Evolutionary conservation across 2,113 vertebrate species (phyloP), one percentile per base, ranked within the genome.

Genomic region (Gymnogyps californianus): DNA sequence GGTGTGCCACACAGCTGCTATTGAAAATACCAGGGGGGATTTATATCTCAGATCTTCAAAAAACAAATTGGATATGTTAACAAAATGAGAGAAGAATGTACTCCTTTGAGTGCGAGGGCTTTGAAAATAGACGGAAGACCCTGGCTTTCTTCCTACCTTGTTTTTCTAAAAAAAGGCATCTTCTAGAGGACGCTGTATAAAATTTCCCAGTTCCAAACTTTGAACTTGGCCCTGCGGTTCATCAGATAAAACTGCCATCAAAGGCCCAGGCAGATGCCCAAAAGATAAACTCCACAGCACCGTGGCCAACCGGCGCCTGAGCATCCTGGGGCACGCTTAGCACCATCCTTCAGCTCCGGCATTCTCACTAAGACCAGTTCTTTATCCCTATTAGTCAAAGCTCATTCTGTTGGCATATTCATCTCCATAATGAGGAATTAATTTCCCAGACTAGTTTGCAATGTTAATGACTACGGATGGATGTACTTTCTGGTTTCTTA

Each of bases 261-360:
- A 51, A 64, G 64, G 8, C 38, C 11, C 11, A 72, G 65, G 28
- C 15, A 76, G 44, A 65, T 52, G 31, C 29, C 44, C 21, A 29
- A 69, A 70, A 59, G 44, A 40, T 61, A 47, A 82, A 82, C 10
- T 9, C 40, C 13, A 42, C 64, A 66, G 57, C 51, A 44, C 26
- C 0, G 2, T 1, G 6, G 9, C 58, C 0, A 0, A 16, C 13
- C 1, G 4, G 40, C 49, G 46, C 46, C 84, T 72, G 61, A 58
- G 34, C 44, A 83, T 44, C 47, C 46, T 0, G 1, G 6, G 40
- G 15, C 29, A 8, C 0, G 2, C 36, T 81, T 67, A 74, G 64
- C 67, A 57, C 32, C 74, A 52, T 19, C 46, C 31, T 34, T 62
- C 44, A 80, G 34, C 38, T 4, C 2, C 3, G 1, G 19, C 67